Conservation (phyloP, 1,140 invertebrate species). For the Tetraneura akinire region DNA sequence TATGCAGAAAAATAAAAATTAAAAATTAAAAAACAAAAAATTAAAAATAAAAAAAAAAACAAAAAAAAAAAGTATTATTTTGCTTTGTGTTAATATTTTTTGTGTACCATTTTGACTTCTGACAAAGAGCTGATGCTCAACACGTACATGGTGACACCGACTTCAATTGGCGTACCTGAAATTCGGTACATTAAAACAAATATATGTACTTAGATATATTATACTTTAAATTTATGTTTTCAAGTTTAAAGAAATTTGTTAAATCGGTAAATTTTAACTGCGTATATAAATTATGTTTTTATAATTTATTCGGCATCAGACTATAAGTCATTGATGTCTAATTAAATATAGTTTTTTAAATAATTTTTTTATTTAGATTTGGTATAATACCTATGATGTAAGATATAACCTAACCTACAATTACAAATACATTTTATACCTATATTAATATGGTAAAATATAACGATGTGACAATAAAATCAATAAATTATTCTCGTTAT, state of each 20-base stretch:
- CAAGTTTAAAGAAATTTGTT: background rate
- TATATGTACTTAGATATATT: slow-evolving; percentile 20
- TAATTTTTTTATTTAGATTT: no score
- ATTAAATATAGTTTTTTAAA: no score
- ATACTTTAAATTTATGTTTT: background rate
- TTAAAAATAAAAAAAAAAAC: background rate
- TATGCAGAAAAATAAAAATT: slow-evolving; percentile 19
- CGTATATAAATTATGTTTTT: no score
- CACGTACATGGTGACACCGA: slow-evolving; percentile 67
- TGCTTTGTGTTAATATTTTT: slow-evolving; percentile 46
- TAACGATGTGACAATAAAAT: no score
- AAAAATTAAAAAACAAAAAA: background rate
- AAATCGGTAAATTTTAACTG: no score
- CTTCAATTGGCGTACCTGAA: slow-evolving; percentile 63
- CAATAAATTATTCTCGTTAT: no score
- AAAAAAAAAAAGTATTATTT: slow-evolving; percentile 26
- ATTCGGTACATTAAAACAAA: slow-evolving; percentile 53
- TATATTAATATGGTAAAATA: no score
- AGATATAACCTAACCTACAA: no score
- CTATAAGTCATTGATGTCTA: no score
- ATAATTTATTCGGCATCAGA: no score
- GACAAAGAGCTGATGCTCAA: slow-evolving; percentile 69
- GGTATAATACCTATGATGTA: no score
- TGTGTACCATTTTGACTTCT: slow-evolving; percentile 67
- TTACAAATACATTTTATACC: no score